Evolutionary conservation across 2,888 invertebrate genomes (phyloP), one percentile per base, ranked within the genome.

Genomic region (Clistopyga incitator): DNA sequence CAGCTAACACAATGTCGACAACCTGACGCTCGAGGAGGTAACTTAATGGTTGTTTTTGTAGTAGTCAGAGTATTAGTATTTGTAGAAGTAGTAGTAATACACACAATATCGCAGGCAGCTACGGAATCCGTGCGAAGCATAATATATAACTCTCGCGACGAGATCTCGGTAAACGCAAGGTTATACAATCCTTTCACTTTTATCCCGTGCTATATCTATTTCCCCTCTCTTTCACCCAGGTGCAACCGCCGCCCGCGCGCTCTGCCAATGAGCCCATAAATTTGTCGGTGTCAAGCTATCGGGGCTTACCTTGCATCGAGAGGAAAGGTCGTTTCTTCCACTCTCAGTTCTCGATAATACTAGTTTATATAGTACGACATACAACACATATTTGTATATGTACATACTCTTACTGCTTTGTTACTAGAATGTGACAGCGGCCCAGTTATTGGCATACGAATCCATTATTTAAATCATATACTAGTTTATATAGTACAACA

Each of bases 181-280:
- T 92, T 92, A 90, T 87, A 88, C 88, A 85, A 87, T 90, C 92
- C 92, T 92, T 92, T 92, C 92, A 92, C 92, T 92, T 92, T 92
- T 91, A 92, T 91, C 89, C 85, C 78, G 59, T 85, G 87, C 84
- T 88, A 88, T 88, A 86, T 87, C 84, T 85, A 74, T 78, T 59
- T 70, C 15, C 54, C 56, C 67, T 45, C 68, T 82, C 75, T 59
- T 45, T 81, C 47, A 6, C 65, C 71, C 67, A 68, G 80, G 80
- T 77, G 83, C 74, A 84, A 77, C 81, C 47, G 67, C 64, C 77
- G 77, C 72, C 83, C 77, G 79, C 77, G 52, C 77, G 68, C 54
- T 80, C 85, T 84, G 85, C 85, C 86, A 89, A 81, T 87, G 87
- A 80, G 89, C 88, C 89, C 89, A 88, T 91, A 91, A 89, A 91